Evolutionary conservation across 2,113 vertebrate species (phyloP), one percentile per base, ranked within the genome.

Genomic region (Sterrhoptilus dennistouni): DNA sequence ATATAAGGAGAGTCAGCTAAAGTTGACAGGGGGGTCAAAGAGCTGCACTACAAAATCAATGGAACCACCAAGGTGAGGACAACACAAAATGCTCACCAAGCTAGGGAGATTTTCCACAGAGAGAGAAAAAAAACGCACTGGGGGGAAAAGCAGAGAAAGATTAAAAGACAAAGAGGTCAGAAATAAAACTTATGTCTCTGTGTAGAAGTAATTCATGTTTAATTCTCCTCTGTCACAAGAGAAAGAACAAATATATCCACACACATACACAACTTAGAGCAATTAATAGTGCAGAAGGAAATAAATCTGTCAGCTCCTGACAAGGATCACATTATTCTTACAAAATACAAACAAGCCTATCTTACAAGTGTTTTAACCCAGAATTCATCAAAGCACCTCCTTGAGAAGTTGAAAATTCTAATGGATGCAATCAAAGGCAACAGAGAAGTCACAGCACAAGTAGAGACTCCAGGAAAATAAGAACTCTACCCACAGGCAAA

Each of bases 341-440:
- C 24, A 91, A 87, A 85, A 88, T 5, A 90, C 49, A 83, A 93
- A 64, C 18, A 69, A 72, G 54, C 11, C 59, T 61, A 8, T 69
- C 54, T 74, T 66, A 65, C 54, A 74, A 77, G 40, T 33, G 27
- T 54, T 90, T 40, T 21, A 92, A 80, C 40, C 2, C 0, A 12
- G 47, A 54, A 94, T 77, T 92, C 61, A 72, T 80, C 59, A 25
- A 83, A 95, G 49, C 53, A 79, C n/a, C 40, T 93, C 63, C 70
- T 47, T 7, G 5, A 64, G 31, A 88, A 86, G n/a, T 0, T 83
- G n/a, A 65, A 83, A 77, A 68, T 45, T 45, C 3, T 25, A 79
- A n/a, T 29, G 21, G 40, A 54, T 56, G 45, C 11, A 31, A 31
- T 36, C 4, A 2, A 69, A 86, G 50, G 54, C 50, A 77, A 72